Conservation (phyloP, 2,888 invertebrate genomes). For the Tribolium freemani region DNA sequence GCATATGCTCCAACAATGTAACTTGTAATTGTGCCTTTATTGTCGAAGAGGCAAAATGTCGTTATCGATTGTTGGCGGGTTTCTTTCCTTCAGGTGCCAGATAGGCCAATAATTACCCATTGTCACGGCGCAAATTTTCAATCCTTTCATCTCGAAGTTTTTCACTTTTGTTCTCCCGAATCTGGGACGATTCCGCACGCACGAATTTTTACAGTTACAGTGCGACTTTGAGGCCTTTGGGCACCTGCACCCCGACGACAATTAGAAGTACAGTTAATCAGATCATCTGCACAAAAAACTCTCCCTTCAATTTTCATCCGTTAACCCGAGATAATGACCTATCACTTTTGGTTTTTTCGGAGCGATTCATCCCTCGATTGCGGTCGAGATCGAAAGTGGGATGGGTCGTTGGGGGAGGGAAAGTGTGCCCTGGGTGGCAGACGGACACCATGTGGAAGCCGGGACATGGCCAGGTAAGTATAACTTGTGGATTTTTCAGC, state of each 20-base stretch:
- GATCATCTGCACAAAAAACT: not conserved
- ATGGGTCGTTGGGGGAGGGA: constrained; percentile 31
- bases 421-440: constrained; percentile 38
- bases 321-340: constrained; percentile 7
- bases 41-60: constrained; percentile 19
- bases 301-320: constrained; percentile 11
- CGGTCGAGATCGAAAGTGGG: constrained; percentile 45
- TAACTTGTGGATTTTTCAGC: constrained; percentile 34
- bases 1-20: constrained; percentile 27
- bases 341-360: constrained; percentile 28
- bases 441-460: constrained; percentile 53
- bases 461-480: constrained; percentile 39
- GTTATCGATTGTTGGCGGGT: constrained; percentile 27
- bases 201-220: constrained; percentile 11
- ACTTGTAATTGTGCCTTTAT: constrained; percentile 19
- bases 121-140: not conserved
- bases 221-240: not conserved
- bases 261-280: constrained; percentile 14
- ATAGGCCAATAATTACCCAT: constrained; percentile 4
- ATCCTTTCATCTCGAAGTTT: not conserved
- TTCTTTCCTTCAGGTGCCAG: constrained; percentile 22
- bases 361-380: constrained; percentile 25
- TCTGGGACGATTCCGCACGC: not conserved
- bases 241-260: constrained; percentile 33
- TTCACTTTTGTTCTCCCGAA: not conserved